These are phyloP conservation scores for Sebastes nivosus DNA, from an alignment of 2,797 vertebrate genomes.

Conservation along the genomic window DNA sequence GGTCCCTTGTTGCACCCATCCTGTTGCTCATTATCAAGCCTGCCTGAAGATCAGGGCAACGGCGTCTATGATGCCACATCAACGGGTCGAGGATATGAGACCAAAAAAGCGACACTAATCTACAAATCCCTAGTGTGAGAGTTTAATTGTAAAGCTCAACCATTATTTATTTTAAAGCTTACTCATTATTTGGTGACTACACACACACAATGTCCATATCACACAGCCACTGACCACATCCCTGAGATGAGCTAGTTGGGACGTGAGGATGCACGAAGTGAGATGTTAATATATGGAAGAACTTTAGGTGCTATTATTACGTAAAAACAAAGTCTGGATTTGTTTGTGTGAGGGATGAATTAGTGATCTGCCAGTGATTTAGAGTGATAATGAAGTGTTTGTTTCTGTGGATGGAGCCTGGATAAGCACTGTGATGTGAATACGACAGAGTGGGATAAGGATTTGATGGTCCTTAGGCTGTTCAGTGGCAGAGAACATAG, in stretches of 20 bases:
- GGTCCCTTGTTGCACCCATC: conserved; percentile 41
- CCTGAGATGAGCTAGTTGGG: conserved; percentile 27
- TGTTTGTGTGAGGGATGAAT: not conserved
- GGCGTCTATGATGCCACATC: conserved; percentile 41
- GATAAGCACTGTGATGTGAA: conserved; percentile 37
- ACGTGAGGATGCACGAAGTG: conserved; percentile 37
- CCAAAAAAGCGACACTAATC: conserved; percentile 74
- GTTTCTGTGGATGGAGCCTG: conserved; percentile 3
- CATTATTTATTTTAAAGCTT: conserved; percentile 75
- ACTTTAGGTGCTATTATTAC: conserved; percentile 25
- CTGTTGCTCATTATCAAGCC: conserved; percentile 71
- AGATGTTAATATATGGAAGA: conserved; percentile 35
- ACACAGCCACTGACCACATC: conserved; percentile 73
- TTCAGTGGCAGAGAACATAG: conserved; percentile 59
- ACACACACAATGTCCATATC: conserved; percentile 58
- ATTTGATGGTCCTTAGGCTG: conserved; percentile 59
- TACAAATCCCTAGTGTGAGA: conserved; percentile 64
- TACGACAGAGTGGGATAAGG: conserved; percentile 22
- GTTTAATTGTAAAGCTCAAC: conserved; percentile 76
- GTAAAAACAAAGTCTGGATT: not conserved
- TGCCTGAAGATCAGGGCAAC: conserved; percentile 38
- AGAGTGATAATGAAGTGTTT: conserved; percentile 43
- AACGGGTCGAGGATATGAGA: conserved; percentile 51
- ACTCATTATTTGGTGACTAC: conserved; percentile 63
- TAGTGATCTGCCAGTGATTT: conserved; percentile 51